Conservation (phyloP, 2,113 vertebrate genomes). For the Epinephelus moara region DNA sequence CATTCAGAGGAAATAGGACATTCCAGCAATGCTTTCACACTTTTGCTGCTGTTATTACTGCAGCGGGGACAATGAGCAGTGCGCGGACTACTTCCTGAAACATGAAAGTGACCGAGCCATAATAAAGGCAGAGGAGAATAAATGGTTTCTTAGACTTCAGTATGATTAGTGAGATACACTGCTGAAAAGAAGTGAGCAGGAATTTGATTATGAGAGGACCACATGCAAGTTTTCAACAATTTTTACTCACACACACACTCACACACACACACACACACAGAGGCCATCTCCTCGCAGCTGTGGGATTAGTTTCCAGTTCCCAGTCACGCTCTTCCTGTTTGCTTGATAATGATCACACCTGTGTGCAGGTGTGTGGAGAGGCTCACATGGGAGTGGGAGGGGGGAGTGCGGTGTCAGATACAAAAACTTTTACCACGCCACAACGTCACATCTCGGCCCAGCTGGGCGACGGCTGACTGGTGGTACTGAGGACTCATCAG, state of each 20-base stretch:
- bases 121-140: conserved; percentile 24
- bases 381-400: conserved; percentile 60
- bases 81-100: conserved; percentile 76
- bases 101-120: conserved; percentile 66
- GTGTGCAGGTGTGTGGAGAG: conserved; percentile 81
- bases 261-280: conserved; percentile 55
- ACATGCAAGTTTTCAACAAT: conserved; percentile 67
- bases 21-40: conserved; percentile 80
- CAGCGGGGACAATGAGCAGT: conserved; percentile 70
- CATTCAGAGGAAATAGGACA: conserved; percentile 78
- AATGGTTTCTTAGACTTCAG: conserved; percentile 65
- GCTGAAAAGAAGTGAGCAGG: conserved; percentile 48
- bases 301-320: conserved; percentile 83
- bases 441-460: conserved; percentile 36
- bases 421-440: conserved; percentile 38
- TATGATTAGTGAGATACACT: conserved; percentile 35
- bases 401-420: conserved; percentile 61
- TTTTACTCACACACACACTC: conserved; percentile 43
- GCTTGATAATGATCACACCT: conserved; percentile 84
- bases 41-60: conserved; percentile 75
- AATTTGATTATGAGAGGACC: conserved; percentile 63
- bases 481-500: conserved; percentile 4
- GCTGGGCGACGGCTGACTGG: conserved; percentile 31
- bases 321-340: conserved; percentile 83
- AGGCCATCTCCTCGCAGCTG: conserved; percentile 74